A percentile compares a stretch with the other conserved stretches of the same genome.
Conservation (phyloP, 1,140 invertebrate genomes). For the Idris sp. region DNA sequence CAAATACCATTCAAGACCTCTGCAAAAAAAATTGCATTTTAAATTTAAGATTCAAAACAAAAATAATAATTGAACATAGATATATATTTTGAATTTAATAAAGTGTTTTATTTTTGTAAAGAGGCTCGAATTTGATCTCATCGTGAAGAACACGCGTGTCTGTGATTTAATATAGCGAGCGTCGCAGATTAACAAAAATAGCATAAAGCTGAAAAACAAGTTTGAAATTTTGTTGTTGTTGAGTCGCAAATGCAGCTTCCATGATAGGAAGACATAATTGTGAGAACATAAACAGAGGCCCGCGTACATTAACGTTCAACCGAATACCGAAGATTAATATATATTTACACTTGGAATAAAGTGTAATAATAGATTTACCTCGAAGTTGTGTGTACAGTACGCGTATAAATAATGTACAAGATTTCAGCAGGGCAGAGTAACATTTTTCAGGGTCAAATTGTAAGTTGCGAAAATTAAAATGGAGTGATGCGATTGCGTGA, state of each 20-base stretch:
- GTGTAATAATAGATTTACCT: constrained; percentile 64
- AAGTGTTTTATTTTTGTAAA: constrained; percentile 44
- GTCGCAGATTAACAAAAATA: constrained; percentile 49
- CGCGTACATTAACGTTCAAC: constrained; percentile 7
- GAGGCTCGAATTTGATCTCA: constrained; percentile 25
- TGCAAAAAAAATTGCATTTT: constrained; percentile 79
- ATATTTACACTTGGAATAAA: constrained; percentile 64
- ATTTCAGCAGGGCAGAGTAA: constrained; percentile 54
- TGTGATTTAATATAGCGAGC: constrained; percentile 26
- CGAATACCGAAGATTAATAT: constrained; percentile 57
- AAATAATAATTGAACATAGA: no score
- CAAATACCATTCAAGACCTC: constrained; percentile 90
- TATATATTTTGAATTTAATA: constrained; percentile 9
- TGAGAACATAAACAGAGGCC: background rate
- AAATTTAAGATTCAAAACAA: no score
- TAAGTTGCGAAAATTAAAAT: constrained; percentile 47
- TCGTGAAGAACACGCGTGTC: no score
- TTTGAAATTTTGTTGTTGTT: constrained; percentile 36
- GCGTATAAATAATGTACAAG: constrained; percentile 61
- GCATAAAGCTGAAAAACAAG: constrained; percentile 43
- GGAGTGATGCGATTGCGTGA: constrained; percentile 9
- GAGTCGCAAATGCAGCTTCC: constrained; percentile 10
- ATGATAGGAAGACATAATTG: constrained; percentile 22
- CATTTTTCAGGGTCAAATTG: constrained; percentile 58
- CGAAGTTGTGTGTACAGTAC: constrained; percentile 30